Evolutionary conservation across 2,113 vertebrate genomes (phyloP), one percentile per base, ranked within the genome.

Genomic region (Apodemus sylvaticus): DNA sequence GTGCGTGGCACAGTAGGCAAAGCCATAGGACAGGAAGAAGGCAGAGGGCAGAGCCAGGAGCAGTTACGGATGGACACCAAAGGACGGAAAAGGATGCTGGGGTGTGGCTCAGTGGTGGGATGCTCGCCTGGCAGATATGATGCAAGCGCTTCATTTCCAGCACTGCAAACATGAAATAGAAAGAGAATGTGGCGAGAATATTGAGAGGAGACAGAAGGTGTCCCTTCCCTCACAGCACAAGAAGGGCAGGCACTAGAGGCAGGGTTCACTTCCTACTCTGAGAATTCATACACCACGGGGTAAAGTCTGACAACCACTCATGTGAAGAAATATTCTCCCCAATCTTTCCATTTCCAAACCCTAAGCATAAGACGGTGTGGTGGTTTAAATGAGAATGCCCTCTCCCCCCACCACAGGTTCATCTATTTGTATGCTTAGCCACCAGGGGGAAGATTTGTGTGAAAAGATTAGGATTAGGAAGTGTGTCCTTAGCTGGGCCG

Each of bases 61-160:
- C 5, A 6, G 51, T 14, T 58, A 64, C 9, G 55, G 22, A 66
- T 1, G 0, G 7, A 29, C 4, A 16, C 34, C 12, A 14, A 26
- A 24, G 70, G 51, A 13, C 45, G 13, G 51, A n/a, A n/a, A 22
- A 48, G 39, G 45, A 74, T 13, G n/a, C 31, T 14, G 42, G 29
- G 60, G 1, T 24, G 36, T 82, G 29, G 55, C 36, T 26, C 4
- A 12, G 79, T 60, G 20, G 53, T 16, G 34, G 19, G 24, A 34
- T 36, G 11, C 78, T 82, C 39, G 78, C 9, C 29, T 82, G 31
- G 17, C 78, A 53, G 51, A 29, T 7, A 16, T 51, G 76, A 51
- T 13, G 12, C 10, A 26, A 31, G 13, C 26, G 6, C 13, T 48
- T 77, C 13, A 77, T 45, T 77, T 12, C 42, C 73, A 48, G 42